phyloP scores from a whole-genome alignment of 2,797 vertebrate genomes.

The Smutsia temminckii region DNA sequence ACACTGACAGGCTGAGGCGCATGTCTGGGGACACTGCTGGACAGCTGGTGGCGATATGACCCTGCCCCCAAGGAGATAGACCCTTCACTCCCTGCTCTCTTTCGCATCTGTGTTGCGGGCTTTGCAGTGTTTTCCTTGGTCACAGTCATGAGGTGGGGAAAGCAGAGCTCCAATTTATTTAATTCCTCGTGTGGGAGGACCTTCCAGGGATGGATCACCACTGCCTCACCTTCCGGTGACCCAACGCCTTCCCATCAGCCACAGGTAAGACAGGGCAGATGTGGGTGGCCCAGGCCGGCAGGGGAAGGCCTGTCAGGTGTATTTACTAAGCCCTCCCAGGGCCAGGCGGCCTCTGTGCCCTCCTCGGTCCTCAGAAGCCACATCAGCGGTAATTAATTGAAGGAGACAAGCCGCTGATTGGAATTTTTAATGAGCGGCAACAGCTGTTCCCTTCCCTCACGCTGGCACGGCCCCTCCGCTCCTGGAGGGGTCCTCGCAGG shows the following conservation, averaged over 20 bases:
- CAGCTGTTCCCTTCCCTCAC: constrained; percentile 76
- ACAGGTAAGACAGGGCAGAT: not conserved
- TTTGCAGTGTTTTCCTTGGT: no score
- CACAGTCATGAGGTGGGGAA: not conserved
- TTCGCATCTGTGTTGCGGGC: no score
- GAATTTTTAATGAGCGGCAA: constrained; percentile 79
- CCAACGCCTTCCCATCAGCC: not conserved
- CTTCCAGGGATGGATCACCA: no score
- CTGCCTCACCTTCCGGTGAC: not conserved
- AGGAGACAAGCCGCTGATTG: constrained; percentile 68
- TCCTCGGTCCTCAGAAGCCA: constrained; percentile 68
- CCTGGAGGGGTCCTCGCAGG: not conserved
- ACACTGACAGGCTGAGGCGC: accelerated
- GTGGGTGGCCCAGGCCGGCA: not conserved
- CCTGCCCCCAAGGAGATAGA: not conserved
- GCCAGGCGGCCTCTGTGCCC: not conserved
- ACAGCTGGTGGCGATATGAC: accelerated
- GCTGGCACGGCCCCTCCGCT: not conserved
- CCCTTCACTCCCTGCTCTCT: no score
- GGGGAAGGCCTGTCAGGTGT: not conserved
- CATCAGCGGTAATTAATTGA: constrained; percentile 76
- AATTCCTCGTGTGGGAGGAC: no score
- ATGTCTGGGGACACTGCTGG: not conserved
- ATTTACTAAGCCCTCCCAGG: not conserved
- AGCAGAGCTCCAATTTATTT: not conserved